These are phyloP conservation scores for Nyctibius grandis DNA, from an alignment of 2,797 vertebrate species.

Conservation along the genomic window DNA sequence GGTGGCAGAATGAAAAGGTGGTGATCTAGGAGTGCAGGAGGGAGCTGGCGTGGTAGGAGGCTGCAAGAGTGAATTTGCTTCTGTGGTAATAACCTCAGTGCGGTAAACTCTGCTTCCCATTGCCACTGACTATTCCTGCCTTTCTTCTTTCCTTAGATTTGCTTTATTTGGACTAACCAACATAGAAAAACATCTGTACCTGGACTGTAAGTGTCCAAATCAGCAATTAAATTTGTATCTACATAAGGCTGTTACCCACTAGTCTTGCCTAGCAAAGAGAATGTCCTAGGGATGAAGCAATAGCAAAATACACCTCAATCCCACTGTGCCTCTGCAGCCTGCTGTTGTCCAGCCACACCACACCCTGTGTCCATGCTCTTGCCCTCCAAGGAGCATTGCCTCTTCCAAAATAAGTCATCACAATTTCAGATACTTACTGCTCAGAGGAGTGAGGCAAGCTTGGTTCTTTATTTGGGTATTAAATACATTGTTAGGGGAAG, in stretches of 20 bases:
- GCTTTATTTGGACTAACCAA: neutral
- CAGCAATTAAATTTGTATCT: neutral
- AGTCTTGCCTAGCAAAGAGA: neutral
- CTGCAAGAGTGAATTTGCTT: neutral
- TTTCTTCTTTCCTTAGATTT: neutral
- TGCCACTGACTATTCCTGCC: neutral
- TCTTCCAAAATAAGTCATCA: neutral
- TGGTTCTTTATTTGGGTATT: neutral
- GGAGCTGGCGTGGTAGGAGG: rapidly evolving
- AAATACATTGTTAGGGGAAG: neutral
- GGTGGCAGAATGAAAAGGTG: neutral
- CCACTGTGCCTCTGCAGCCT: neutral
- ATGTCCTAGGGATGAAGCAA: neutral
- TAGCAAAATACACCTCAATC: neutral
- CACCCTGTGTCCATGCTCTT: neutral
- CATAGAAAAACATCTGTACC: neutral
- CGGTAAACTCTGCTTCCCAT: neutral
- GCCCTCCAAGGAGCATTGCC: neutral
- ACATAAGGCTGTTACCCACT: neutral
- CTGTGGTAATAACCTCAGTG: neutral
- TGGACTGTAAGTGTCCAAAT: neutral
- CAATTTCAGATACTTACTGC: neutral
- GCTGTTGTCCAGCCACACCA: neutral
- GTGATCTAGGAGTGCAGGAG: neutral
- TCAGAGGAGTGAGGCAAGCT: rapidly evolving